Evolutionary conservation across 2,797 vertebrate genomes (phyloP).

Genomic region (Glossophaga mutica): DNA sequence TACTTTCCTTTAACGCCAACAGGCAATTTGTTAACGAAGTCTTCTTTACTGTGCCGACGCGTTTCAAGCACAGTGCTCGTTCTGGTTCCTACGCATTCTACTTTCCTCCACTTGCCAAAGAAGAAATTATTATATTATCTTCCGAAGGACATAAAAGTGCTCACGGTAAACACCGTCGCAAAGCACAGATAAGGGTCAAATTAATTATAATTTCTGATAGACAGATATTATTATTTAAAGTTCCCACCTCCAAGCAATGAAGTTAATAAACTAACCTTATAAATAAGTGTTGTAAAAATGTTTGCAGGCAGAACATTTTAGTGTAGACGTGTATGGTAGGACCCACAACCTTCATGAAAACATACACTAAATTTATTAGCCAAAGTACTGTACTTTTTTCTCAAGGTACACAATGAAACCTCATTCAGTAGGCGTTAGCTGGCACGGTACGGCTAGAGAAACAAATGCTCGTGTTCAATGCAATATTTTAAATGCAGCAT

Average conservation of each 20-base stretch:
- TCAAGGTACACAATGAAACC: conserved; percentile 69
- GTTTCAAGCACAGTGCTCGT: conserved; percentile 45
- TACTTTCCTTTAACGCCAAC: conserved; percentile 61
- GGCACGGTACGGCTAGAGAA: not conserved
- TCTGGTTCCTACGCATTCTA: conserved; percentile 70
- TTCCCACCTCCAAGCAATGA: conserved; percentile 73
- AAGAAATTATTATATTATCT: conserved; percentile 74
- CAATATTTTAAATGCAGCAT: not conserved
- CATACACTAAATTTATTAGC: conserved; percentile 76
- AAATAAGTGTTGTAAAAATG: conserved; percentile 82
- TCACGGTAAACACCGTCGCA: conserved; percentile 72
- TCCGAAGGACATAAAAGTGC: conserved; percentile 72
- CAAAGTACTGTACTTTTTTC: conserved; percentile 62
- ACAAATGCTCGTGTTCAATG: not conserved
- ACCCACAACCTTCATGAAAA: conserved; percentile 69
- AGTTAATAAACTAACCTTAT: conserved; percentile 78
- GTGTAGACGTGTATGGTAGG: conserved; percentile 69
- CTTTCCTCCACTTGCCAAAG: conserved; percentile 74
- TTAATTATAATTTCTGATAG: conserved; percentile 79
- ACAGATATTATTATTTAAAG: conserved; percentile 80
- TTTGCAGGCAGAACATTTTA: conserved; percentile 75
- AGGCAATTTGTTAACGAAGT: conserved; percentile 72
- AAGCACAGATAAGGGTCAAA: conserved; percentile 79
- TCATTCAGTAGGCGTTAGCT: conserved; percentile 47
- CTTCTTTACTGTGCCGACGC: conserved; percentile 5